These are phyloP conservation scores for Ephydatia muelleri DNA, from an alignment of 37 sponge, comb jelly and placozoan genomes.

Conservation along the genomic window DNA sequence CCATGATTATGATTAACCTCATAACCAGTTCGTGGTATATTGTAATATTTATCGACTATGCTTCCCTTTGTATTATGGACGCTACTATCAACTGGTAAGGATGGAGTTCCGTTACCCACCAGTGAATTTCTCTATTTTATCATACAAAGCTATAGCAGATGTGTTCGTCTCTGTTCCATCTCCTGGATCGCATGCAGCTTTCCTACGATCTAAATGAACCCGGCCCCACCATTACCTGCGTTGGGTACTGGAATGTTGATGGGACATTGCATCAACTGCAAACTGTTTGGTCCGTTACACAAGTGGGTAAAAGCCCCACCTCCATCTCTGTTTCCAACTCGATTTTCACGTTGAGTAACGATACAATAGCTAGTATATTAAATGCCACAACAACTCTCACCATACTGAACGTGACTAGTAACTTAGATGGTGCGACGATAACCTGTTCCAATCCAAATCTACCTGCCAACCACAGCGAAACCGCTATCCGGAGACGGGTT, in stretches of 20 bases:
- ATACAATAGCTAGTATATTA: neutral
- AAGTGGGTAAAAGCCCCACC: neutral
- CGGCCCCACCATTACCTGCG: neutral
- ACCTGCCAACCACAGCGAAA: neutral
- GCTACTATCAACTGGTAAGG: no score
- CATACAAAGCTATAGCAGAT: no score
- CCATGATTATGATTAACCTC: no score
- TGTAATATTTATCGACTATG: no score
- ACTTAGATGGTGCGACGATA: constrained; percentile 4
- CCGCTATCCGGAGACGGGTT: no score
- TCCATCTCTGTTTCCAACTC: neutral
- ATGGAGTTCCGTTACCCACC: no score
- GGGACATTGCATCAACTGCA: neutral
- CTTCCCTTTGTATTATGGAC: no score
- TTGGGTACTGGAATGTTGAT: neutral
- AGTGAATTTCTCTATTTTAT: no score
- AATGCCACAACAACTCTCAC: neutral
- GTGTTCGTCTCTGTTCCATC: neutral
- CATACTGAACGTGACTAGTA: neutral
- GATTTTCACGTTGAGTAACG: neutral
- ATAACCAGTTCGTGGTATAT: no score
- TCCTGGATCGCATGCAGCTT: neutral
- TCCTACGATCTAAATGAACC: neutral
- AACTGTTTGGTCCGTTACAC: neutral
- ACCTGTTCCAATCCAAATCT: neutral